Conservation (phyloP, 2,888 invertebrate species). For the Lottia gigantea region DNA sequence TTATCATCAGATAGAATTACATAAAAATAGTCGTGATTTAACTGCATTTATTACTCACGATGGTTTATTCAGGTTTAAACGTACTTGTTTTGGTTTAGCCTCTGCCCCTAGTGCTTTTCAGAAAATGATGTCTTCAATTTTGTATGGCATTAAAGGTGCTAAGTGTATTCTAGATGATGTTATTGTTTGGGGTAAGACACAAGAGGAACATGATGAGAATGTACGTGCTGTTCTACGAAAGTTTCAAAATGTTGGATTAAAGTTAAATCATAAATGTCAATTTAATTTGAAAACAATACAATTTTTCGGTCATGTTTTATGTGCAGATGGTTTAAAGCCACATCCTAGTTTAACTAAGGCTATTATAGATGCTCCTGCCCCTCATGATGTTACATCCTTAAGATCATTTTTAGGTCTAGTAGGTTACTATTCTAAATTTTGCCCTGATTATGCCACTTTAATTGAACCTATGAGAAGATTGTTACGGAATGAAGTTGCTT, state of each 20-base stretch:
- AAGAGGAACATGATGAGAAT: neutral
- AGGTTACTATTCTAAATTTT: neutral
- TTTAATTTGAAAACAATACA: neutral
- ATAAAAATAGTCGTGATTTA: constrained; percentile 3
- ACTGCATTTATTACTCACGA: constrained; percentile 2
- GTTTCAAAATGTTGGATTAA: neutral
- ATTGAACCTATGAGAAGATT: too few species aligned
- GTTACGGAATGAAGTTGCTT: too few species aligned
- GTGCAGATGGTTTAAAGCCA: neutral
- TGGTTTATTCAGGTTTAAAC: neutral
- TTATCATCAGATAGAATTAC: neutral
- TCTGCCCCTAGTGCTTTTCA: neutral
- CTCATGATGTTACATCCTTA: neutral
- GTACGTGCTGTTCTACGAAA: neutral
- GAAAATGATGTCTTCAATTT: neutral
- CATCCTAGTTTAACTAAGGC: neutral
- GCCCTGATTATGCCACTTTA: too few species aligned
- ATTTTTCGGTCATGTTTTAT: neutral
- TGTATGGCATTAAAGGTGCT: neutral
- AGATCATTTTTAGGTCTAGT: neutral
- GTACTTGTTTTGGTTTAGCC: neutral
- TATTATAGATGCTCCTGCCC: neutral
- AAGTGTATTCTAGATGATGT: neutral
- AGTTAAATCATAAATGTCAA: neutral
- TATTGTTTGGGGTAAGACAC: neutral